These are phyloP conservation scores for Oncorhynchus mykiss DNA, from an alignment of 2,113 vertebrate species.

Conservation along the genomic window DNA sequence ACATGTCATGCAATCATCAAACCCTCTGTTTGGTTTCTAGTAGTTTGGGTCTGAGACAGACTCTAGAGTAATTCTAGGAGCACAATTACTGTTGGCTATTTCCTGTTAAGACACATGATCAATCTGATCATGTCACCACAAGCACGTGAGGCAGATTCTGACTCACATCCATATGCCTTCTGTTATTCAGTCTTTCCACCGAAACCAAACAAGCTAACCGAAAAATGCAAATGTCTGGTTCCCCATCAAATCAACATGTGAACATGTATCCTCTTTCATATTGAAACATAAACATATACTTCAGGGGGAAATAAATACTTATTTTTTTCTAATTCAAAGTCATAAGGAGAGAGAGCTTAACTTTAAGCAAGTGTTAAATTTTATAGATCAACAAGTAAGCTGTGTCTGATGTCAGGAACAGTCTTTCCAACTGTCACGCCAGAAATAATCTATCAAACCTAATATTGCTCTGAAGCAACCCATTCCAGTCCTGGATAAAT, in stretches of 20 bases:
- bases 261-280: background rate
- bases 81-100: background rate
- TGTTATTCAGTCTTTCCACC: background rate
- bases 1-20: background rate
- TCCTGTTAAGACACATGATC: background rate
- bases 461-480: conserved; percentile 23
- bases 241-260: conserved; percentile 8
- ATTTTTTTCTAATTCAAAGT: conserved; percentile 5
- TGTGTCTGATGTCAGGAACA: conserved; percentile 37
- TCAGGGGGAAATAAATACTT: background rate
- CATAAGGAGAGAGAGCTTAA: conserved; percentile 15
- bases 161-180: too few relatives aligned
- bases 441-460: conserved; percentile 50
- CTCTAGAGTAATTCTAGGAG: background rate
- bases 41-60: too few relatives aligned
- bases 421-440: conserved; percentile 41
- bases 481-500: conserved; percentile 31
- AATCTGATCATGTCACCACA: background rate
- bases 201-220: conserved; percentile 6
- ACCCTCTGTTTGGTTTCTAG: background rate
- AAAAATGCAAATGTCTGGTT: background rate
- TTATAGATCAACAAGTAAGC: conserved; percentile 36
- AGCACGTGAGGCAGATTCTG: too few relatives aligned
- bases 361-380: conserved; percentile 35
- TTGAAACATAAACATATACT: conserved; percentile 1